Conservation (phyloP, 1,140 invertebrate genomes). For the Galleria mellonella region DNA sequence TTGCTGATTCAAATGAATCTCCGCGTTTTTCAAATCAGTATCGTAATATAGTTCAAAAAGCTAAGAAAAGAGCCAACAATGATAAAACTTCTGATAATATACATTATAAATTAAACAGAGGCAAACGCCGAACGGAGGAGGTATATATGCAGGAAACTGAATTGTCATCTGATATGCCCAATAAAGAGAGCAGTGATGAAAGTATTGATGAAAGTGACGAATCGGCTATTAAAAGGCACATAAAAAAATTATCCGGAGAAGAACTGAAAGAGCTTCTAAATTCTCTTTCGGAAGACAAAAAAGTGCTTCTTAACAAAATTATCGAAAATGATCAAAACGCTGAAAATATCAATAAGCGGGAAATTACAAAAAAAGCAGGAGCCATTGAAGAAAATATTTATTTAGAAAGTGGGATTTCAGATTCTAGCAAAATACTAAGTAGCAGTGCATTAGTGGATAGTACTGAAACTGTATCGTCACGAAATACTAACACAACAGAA, state of each 20-base stretch:
- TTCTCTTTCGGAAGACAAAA: conserved; percentile 55
- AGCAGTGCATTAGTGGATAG: conserved; percentile 19
- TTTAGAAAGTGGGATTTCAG: conserved; percentile 34
- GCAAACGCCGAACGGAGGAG: conserved; percentile 33
- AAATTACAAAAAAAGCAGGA: conserved; percentile 62
- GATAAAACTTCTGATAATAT: neutral
- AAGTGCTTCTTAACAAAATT: conserved; percentile 47
- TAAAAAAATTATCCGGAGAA: conserved; percentile 49
- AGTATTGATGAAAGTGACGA: conserved; percentile 35
- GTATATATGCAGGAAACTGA: conserved; percentile 2
- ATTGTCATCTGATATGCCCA: neutral
- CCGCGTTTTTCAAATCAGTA: conserved; percentile 19
- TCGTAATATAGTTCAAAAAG: conserved; percentile 12
- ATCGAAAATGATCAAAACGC: conserved; percentile 29
- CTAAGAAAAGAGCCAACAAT: conserved; percentile 14
- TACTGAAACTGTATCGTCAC: conserved; percentile 18
- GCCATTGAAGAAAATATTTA: conserved; percentile 48
- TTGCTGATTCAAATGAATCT: conserved; percentile 12
- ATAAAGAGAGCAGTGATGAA: neutral
- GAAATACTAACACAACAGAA: conserved; percentile 23
- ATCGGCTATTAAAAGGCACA: conserved; percentile 46
- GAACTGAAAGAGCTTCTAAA: conserved; percentile 52
- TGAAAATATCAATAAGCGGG: conserved; percentile 43
- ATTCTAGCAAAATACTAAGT: conserved; percentile 43
- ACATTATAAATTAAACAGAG: conserved; percentile 13